Evolutionary conservation across 1,140 invertebrate species (phyloP).

Genomic region (Hirudo medicinalis): DNA sequence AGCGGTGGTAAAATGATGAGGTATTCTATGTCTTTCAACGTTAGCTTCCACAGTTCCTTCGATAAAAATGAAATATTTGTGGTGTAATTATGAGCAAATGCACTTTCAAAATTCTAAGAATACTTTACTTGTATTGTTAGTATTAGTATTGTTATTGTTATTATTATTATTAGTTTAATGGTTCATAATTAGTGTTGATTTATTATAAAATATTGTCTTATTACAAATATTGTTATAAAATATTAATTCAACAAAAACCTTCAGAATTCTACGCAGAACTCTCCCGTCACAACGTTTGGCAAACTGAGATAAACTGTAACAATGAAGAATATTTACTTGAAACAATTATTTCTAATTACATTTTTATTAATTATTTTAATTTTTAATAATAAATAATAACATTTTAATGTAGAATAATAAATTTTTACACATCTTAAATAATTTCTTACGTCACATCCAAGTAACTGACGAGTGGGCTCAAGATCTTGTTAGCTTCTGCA

Average conservation of each 20-base stretch:
- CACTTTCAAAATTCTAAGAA: no score
- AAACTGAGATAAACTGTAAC: conserved; percentile 71
- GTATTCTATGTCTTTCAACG: conserved; percentile 95
- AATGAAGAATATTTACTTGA: background rate
- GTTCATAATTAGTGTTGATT: no score
- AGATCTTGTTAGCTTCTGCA: conserved; percentile 72
- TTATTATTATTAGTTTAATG: no score
- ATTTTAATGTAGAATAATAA: background rate
- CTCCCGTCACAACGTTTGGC: conserved; percentile 97
- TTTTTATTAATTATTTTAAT: background rate
- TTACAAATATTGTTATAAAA: no score
- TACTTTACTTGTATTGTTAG: no score
- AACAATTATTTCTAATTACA: background rate
- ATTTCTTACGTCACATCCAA: conserved; percentile 64
- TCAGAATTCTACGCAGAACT: conserved; percentile 88
- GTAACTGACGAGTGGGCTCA: conserved; percentile 89
- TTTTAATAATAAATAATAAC: conserved; percentile 53
- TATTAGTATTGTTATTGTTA: no score
- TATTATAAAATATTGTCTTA: no score
- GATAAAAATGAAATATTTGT: conserved; percentile 22
- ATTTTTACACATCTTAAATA: background rate
- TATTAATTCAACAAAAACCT: conserved; percentile 45
- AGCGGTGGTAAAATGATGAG: conserved; percentile 94
- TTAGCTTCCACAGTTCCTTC: conserved; percentile 92
- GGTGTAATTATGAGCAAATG: background rate